Evolutionary conservation across 2,113 vertebrate genomes (phyloP).

Genomic region (Genyomyrus donnyi): DNA sequence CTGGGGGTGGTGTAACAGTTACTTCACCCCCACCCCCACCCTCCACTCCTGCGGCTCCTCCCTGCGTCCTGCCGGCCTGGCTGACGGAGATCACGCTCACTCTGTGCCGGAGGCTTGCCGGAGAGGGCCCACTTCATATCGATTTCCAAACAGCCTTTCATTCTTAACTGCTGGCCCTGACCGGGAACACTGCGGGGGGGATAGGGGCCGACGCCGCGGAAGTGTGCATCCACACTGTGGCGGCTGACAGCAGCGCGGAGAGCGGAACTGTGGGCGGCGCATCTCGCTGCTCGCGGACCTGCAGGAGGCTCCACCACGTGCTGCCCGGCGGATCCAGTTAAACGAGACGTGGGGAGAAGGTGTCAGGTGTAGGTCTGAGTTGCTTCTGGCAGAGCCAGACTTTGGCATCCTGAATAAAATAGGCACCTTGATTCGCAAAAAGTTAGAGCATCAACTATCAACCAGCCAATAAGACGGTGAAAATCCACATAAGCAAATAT

Average conservation of each 20-base stretch:
- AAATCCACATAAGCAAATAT: not conserved
- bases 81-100: not conserved
- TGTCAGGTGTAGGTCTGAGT: not conserved
- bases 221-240: not conserved
- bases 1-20: slow-evolving; percentile 5
- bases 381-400: not conserved
- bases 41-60: not conserved
- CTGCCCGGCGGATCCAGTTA: not conserved
- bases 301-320: not conserved
- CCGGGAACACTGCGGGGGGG: too few relatives aligned
- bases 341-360: not conserved
- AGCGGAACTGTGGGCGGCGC: not conserved
- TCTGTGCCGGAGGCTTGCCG: not conserved
- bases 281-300: not conserved
- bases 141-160: slow-evolving; percentile 12
- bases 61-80: not conserved
- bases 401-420: not conserved
- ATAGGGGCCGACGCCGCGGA: not conserved
- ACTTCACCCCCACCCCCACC: not conserved
- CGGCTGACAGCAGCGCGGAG: not conserved
- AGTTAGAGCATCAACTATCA: not conserved
- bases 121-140: not conserved
- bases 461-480: not conserved
- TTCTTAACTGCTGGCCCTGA: not conserved
- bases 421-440: not conserved